These are phyloP conservation scores for Calcarius lapponicus DNA, from an alignment of 2,797 vertebrate species.

Conservation along the genomic window DNA sequence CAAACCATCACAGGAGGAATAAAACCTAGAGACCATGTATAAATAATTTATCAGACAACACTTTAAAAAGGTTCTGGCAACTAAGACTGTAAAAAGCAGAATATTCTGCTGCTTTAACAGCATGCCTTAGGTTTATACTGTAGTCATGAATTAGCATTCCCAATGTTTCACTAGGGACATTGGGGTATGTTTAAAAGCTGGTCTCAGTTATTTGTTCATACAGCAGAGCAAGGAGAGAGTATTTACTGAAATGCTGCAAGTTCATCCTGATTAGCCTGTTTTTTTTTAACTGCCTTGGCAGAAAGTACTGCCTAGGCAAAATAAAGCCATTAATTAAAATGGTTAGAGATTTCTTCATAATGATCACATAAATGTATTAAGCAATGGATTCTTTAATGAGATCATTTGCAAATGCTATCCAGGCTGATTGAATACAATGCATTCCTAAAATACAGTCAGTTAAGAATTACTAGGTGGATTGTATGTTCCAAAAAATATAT, in stretches of 20 bases:
- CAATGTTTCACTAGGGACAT: neutral
- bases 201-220: neutral
- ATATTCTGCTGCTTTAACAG: neutral
- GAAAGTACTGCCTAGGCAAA: neutral
- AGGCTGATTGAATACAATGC: neutral
- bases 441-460: neutral
- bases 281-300: neutral
- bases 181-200: neutral
- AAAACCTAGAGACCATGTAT: neutral
- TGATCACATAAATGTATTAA: neutral
- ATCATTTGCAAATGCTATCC: neutral
- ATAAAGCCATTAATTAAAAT: neutral
- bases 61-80: neutral
- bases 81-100: neutral
- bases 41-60: conserved; percentile 24
- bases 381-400: neutral
- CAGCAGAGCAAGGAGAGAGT: neutral
- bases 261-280: neutral
- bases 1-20: neutral
- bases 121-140: neutral
- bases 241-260: neutral
- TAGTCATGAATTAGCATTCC: neutral
- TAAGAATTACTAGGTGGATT: neutral
- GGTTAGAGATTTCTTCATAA: neutral
- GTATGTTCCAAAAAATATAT: neutral